Conservation (phyloP, 2,888 invertebrate genomes). For the Orchesella flavescens region DNA sequence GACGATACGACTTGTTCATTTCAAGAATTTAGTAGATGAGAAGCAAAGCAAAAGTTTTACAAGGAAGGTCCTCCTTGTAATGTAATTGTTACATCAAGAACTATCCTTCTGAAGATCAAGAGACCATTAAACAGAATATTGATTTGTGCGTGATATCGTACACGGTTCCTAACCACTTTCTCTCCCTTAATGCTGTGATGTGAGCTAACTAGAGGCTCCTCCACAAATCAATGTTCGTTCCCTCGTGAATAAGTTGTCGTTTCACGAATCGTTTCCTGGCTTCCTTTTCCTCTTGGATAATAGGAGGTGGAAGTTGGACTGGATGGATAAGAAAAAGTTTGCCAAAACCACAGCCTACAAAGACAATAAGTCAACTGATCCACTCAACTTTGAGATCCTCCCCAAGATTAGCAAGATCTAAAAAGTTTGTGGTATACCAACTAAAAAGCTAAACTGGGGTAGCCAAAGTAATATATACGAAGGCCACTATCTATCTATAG, state of each 20-base stretch:
- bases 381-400: not conserved
- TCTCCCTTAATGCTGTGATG: not conserved
- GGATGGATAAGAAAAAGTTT: not conserved
- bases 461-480: no score
- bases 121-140: constrained; percentile 7
- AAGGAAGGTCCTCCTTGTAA: no score
- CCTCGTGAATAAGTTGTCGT: constrained; percentile 44
- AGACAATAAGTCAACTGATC: constrained; percentile 18
- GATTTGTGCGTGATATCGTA: not conserved
- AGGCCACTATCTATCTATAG: no score
- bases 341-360: constrained; percentile 35
- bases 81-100: no score
- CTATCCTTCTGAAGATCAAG: constrained; percentile 12
- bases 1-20: no score
- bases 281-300: constrained; percentile 21
- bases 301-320: not conserved
- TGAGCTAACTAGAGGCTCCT: not conserved
- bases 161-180: not conserved
- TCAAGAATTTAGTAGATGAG: no score
- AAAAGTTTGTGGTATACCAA: no score
- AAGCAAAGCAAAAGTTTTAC: no score
- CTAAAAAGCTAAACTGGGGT: no score
- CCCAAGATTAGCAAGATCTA: not conserved
- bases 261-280: constrained; percentile 51
- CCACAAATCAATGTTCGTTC: constrained; percentile 13